Evolutionary conservation across 92 coral and sea anemone species (phyloP).

Genomic region (Zoanthus gigantus): DNA sequence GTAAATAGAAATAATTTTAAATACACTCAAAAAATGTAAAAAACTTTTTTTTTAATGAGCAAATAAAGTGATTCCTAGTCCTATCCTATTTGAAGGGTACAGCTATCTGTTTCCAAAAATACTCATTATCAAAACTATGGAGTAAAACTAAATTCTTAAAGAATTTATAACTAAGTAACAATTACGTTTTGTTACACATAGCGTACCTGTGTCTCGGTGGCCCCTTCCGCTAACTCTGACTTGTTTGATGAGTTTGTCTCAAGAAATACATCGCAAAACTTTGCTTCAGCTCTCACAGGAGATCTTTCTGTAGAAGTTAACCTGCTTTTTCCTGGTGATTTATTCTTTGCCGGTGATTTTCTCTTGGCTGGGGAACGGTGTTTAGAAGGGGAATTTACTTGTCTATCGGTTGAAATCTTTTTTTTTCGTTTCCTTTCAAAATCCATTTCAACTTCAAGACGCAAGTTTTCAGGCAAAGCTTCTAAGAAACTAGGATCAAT

Average conservation of each 20-base stretch:
- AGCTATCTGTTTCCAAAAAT: too few species aligned
- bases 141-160: too few species aligned
- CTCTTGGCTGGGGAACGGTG: not conserved
- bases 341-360: constrained; percentile 23
- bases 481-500: constrained; percentile 76
- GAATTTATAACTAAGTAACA: too few species aligned
- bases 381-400: constrained; percentile 28
- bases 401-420: not conserved
- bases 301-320: constrained; percentile 1
- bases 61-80: too few species aligned
- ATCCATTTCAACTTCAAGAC: constrained; percentile 74
- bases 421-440: constrained; percentile 52
- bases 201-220: constrained; percentile 5
- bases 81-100: too few species aligned
- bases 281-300: not conserved
- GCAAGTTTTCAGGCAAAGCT: constrained; percentile 77
- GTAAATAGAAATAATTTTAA: too few species aligned
- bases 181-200: not conserved
- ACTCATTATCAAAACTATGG: too few species aligned
- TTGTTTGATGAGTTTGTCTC: not conserved
- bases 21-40: too few species aligned
- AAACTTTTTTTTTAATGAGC: too few species aligned
- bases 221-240: not conserved
- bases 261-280: not conserved
- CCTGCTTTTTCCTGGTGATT: constrained; percentile 24